Conservation (phyloP, 1,140 invertebrate species). For the Caenorhabditis briggsae region DNA sequence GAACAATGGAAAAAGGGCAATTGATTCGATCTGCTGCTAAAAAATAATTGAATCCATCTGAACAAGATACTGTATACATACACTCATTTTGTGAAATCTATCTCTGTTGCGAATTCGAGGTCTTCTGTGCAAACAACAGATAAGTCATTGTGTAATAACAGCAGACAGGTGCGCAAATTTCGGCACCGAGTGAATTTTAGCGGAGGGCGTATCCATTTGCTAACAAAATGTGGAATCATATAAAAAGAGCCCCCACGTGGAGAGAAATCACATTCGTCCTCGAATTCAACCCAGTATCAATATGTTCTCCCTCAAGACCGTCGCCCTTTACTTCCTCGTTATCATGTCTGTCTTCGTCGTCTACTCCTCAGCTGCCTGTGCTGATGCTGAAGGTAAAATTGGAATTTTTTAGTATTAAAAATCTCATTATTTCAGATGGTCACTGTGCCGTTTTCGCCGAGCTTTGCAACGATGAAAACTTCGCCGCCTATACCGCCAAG, state of each 20-base stretch:
- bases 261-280: slow-evolving; percentile 17
- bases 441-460: slow-evolving; percentile 49
- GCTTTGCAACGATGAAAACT: slow-evolving; percentile 35
- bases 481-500: slow-evolving; percentile 32
- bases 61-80: slow-evolving; percentile 9
- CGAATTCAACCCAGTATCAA: slow-evolving; percentile 23
- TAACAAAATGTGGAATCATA: not conserved
- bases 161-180: slow-evolving; percentile 33
- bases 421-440: slow-evolving; percentile 3
- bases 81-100: not conserved
- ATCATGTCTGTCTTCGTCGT: slow-evolving; percentile 52
- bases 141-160: slow-evolving; percentile 34
- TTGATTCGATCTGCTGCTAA: not conserved
- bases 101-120: not conserved
- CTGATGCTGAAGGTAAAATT: slow-evolving; percentile 28
- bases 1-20: slow-evolving; percentile 28
- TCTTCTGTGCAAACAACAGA: slow-evolving; percentile 37
- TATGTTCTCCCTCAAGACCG: slow-evolving; percentile 54
- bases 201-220: slow-evolving; percentile 30
- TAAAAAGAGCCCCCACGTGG: not conserved
- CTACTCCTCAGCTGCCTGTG: slow-evolving; percentile 20
- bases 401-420: no score
- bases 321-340: slow-evolving; percentile 49
- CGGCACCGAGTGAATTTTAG: not conserved
- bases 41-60: slow-evolving; percentile 10